Percentiles rank a stretch among this genome's conserved stretches.
Evolutionary conservation across 64 coral and sea anemone species (phyloP).

Genomic region (Montipora foliosa): DNA sequence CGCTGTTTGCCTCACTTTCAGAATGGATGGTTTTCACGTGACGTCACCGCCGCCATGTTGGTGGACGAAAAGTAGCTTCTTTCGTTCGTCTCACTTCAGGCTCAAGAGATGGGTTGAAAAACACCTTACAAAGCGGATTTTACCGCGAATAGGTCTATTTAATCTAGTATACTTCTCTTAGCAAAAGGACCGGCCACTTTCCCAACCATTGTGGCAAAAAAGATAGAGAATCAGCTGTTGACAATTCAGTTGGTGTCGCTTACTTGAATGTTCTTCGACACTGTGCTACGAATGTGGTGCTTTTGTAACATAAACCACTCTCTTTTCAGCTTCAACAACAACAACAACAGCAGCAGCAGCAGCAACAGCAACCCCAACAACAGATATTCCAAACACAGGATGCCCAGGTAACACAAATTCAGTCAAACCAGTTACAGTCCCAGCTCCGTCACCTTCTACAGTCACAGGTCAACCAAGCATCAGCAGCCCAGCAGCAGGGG

Average conservation of each 20-base stretch:
- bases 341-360: slow-evolving; percentile 27
- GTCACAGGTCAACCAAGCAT: slow-evolving; percentile 42
- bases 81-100: too few species aligned
- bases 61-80: too few species aligned
- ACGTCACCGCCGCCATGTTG: too few species aligned
- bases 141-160: too few species aligned
- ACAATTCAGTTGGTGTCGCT: background rate
- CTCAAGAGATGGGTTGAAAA: too few species aligned
- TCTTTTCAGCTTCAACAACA: slow-evolving; percentile 15
- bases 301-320: background rate
- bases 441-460: slow-evolving; percentile 43
- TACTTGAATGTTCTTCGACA: background rate
- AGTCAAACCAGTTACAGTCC: slow-evolving; percentile 11
- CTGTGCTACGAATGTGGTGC: background rate
- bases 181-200: too few species aligned
- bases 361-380: slow-evolving; percentile 6
- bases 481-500: slow-evolving; percentile 40
- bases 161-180: too few species aligned
- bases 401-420: slow-evolving; percentile 9
- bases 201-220: too few species aligned
- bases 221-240: too few species aligned
- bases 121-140: too few species aligned
- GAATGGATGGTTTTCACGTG: too few species aligned
- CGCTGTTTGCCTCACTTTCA: too few species aligned
- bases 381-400: slow-evolving; percentile 20